Evolutionary conservation across 2,888 invertebrate genomes (phyloP), one percentile per base, ranked within the genome.

Genomic region (Amiota minor): DNA sequence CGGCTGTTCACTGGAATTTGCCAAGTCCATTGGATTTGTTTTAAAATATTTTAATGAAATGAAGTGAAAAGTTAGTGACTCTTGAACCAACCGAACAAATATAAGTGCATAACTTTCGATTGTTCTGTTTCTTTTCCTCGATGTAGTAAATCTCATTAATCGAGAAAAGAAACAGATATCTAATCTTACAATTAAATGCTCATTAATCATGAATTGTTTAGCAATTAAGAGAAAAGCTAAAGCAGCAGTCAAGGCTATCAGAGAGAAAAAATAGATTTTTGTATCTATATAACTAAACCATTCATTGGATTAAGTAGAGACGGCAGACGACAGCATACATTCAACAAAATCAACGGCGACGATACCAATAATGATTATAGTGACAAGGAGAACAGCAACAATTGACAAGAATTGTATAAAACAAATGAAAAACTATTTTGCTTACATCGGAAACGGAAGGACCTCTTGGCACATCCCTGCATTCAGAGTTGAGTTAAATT

Each of bases 401-500:
- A 47, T 18, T 20, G 2, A 9, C 16, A 47, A 56, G 46, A 59
- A n/a, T 23, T 56, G 16, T 35, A 35, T 35, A 35, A 49, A 70
- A 50, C 49, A 70, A 70, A 71, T 75, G 61, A 75, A 76, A 86
- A 85, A 85, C 87, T 87, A 85, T 87, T 35, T 82, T 86, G 81
- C 78, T 79, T 80, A 80, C 85, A 87, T 86, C 85, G 87, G 85
- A 87, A 87, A 85, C 85, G 85, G 85, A 85, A 85, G 81, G 86
- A 78, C 87, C 86, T 83, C 83, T 78, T 80, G 78, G 82, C 35
- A 35, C 35, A 35, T 76, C 16, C 35, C 62, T 45, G 62, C 45
- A 23, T n/a, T 18, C 47, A 45, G 16, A 9, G 49, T 49, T 62
- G 23, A 6, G 8, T 53, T 49, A 11, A 18, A 53, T 23, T 2